Base-by-base conservation (phyloP, 2,797 vertebrate genomes). In the Sylvilagus floridanus region DNA sequence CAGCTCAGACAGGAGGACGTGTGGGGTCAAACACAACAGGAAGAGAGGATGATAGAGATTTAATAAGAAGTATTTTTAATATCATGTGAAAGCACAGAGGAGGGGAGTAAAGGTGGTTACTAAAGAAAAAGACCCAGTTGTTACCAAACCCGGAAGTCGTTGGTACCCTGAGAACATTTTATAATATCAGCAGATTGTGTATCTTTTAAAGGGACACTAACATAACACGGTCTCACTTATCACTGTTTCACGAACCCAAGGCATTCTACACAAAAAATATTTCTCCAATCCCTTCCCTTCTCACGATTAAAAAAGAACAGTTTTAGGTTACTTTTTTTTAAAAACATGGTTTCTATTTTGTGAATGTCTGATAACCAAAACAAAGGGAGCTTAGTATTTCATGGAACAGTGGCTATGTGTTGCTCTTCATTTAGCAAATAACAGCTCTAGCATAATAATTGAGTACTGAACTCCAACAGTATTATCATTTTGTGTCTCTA, bases 61-160 rank as follows among this genome's bases (percentile, higher is more conserved):
- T 71, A 72, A 5, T 62, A 76, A 16, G 50, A 85, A 82, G 28
- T 69, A 78, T 84, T 94, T 96, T 32, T 84, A 94, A 91, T 90
- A 84, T 4, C n/a, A 0, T 73, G 28, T 83, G 30, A 84, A 62
- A 94, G 24, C 0, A n/a, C 57, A 76, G 84, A 95, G 63, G 7
- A 96, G 22, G 14, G 68, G 76, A 68, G 66, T 32, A 57, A 86
- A 88, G 73, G 35, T 47, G 32, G 84, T 66, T 88, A 57, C 54
- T 82, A 84, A 94, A 65, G 54, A 54, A 52, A 92, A 94, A 73
- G 22, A 28, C 5, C 22, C 82, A 78, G 54, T 17, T 65, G 60
- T 75, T 86, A 54, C 32, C 90, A 88, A 87, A 63, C 26, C 78
- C 9, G 3, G 50, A 94, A 82, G 50, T 78, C 19, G n/a, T 54